These are phyloP conservation scores for Petrosia ficiformis DNA, from an alignment of 37 sponge, comb jelly and placozoan species.

Conservation along the genomic window DNA sequence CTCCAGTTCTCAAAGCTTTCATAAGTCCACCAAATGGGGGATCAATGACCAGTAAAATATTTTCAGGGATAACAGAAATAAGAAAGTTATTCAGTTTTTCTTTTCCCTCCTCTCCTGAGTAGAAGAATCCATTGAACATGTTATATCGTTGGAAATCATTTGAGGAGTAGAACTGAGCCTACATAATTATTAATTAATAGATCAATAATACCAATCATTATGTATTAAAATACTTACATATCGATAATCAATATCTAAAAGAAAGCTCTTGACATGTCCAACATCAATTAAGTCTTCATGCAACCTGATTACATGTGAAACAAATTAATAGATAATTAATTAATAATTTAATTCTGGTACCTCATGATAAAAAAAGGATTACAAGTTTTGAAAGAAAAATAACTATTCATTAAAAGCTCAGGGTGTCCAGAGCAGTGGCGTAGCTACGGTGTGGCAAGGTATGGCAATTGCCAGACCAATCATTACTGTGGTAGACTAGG, in stretches of 20 bases:
- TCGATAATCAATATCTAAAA: slow-evolving; percentile 88
- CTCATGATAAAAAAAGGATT: no score
- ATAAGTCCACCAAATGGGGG: slow-evolving; percentile 93
- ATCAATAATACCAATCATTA: not conserved
- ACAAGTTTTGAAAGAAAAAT: no score
- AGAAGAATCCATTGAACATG: slow-evolving; percentile 88
- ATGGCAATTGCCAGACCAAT: no score
- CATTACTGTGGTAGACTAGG: no score
- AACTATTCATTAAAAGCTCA: no score
- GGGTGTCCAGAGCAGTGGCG: no score
- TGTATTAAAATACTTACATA: slow-evolving; percentile 59
- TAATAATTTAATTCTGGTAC: no score
- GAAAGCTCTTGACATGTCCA: slow-evolving; percentile 26
- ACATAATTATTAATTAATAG: not conserved
- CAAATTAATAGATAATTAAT: no score
- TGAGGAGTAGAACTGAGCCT: slow-evolving; percentile 76
- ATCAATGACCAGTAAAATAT: slow-evolving; percentile 57
- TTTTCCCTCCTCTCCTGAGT: slow-evolving; percentile 20
- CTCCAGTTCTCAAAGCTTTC: slow-evolving; percentile 35
- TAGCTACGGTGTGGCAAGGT: no score
- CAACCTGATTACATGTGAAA: no score
- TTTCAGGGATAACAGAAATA: not conserved
- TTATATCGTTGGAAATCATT: slow-evolving; percentile 73
- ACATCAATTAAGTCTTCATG: slow-evolving; percentile 49
- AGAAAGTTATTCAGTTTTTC: slow-evolving; percentile 2